Percentiles rank a stretch among this genome's conserved stretches.
phyloP scores from a whole-genome alignment of 2,888 invertebrate genomes.

The Microchrysa polita region DNA sequence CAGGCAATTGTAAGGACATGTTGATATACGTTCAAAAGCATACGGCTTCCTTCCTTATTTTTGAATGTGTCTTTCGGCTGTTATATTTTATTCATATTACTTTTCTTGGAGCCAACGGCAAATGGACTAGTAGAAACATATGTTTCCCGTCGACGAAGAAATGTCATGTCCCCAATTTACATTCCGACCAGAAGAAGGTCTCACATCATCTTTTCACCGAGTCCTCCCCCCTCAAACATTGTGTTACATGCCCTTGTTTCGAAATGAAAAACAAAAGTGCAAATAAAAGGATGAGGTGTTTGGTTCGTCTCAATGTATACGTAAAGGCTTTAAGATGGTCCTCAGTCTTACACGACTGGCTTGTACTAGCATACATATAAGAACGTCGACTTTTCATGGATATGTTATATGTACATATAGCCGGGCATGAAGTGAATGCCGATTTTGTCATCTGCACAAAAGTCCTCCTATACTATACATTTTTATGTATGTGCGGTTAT shows the following conservation, averaged over 20 bases:
- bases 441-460: constrained; percentile 16
- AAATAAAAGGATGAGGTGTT: too few relatives aligned
- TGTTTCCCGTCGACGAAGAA: neutral
- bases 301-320: neutral
- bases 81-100: constrained; percentile 20
- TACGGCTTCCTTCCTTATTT: too few relatives aligned
- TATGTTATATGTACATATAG: neutral
- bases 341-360: too few relatives aligned
- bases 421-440: neutral
- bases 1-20: too few relatives aligned
- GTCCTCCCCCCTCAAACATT: neutral
- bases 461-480: neutral
- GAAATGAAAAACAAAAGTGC: neutral
- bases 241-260: neutral
- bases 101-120: neutral
- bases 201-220: neutral
- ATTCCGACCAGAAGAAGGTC: neutral
- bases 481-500: neutral
- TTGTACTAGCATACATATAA: neutral
- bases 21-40: too few relatives aligned
- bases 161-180: neutral
- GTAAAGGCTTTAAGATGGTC: neutral
- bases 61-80: neutral
- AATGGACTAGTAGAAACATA: constrained; percentile 1
- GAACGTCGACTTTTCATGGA: neutral